phyloP scores from a whole-genome alignment of 2,113 vertebrate genomes.

The Paratilapia polleni region DNA sequence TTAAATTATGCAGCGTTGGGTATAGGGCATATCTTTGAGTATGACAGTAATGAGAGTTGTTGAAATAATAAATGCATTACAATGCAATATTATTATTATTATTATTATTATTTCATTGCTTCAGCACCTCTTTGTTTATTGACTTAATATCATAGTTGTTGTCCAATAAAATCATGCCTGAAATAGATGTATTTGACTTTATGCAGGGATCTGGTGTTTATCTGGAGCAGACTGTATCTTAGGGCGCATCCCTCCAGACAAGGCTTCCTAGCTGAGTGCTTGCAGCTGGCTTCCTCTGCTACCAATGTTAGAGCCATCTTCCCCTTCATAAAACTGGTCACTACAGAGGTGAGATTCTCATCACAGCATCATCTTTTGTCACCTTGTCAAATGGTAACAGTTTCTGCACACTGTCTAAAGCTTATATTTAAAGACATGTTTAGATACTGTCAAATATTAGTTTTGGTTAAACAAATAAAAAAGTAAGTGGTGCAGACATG shows the following conservation, averaged over 20 bases:
- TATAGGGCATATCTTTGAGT: not conserved
- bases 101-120: not conserved
- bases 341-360: constrained; percentile 85
- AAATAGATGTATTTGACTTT: not conserved
- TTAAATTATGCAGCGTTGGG: not conserved
- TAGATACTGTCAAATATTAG: not conserved
- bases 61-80: not conserved
- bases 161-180: not conserved
- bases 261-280: constrained; percentile 92
- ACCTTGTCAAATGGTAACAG: not conserved
- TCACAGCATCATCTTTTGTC: not conserved
- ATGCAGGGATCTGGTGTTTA: constrained; percentile 94
- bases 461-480: not conserved
- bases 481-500: not conserved
- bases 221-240: constrained; percentile 96
- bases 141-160: not conserved
- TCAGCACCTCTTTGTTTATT: not conserved
- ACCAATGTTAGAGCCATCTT: constrained; percentile 95
- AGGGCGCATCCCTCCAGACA: constrained; percentile 89
- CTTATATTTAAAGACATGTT: not conserved
- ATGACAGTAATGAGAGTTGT: not conserved
- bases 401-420: not conserved
- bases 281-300: constrained; percentile 88
- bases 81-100: not conserved
- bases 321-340: constrained; percentile 97